phyloP scores from a whole-genome alignment of 1,140 invertebrate genomes.

The Diabrotica undecimpunctata region DNA sequence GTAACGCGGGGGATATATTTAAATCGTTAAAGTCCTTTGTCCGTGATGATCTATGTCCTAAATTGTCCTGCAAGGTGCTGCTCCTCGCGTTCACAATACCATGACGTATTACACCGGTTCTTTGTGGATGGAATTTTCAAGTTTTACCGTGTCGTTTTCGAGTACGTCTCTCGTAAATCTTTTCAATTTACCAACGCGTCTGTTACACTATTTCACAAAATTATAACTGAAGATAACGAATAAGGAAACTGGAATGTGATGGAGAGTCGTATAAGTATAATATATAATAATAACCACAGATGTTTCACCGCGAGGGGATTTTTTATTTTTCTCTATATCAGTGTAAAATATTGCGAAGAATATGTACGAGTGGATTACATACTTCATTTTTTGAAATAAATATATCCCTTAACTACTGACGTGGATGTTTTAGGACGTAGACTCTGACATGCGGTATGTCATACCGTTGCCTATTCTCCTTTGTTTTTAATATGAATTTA shows the following conservation, averaged over 20 bases:
- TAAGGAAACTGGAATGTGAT: neutral
- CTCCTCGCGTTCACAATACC: constrained; percentile 37
- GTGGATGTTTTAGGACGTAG: too few species aligned
- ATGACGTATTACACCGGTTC: constrained; percentile 43
- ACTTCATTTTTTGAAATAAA: too few species aligned
- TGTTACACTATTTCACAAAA: constrained; percentile 1
- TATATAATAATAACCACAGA: too few species aligned
- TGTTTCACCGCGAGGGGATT: too few species aligned
- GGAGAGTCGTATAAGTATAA: neutral
- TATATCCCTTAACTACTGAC: too few species aligned
- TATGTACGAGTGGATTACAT: too few species aligned
- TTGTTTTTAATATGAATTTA: too few species aligned
- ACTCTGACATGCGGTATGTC: too few species aligned
- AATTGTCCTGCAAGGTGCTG: constrained; percentile 42
- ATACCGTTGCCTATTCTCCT: too few species aligned
- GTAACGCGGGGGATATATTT: constrained; percentile 36
- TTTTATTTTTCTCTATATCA: too few species aligned
- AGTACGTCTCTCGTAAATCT: neutral
- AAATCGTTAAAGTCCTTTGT: constrained; percentile 40
- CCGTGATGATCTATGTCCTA: constrained; percentile 36
- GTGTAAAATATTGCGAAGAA: too few species aligned
- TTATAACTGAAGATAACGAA: constrained; percentile 1
- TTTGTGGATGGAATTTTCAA: constrained; percentile 31
- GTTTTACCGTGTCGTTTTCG: constrained; percentile 5
- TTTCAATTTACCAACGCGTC: neutral